Evolutionary conservation across 2,113 vertebrate genomes (phyloP), one percentile per base, ranked within the genome.

Genomic region (Lepisosteus osseus): DNA sequence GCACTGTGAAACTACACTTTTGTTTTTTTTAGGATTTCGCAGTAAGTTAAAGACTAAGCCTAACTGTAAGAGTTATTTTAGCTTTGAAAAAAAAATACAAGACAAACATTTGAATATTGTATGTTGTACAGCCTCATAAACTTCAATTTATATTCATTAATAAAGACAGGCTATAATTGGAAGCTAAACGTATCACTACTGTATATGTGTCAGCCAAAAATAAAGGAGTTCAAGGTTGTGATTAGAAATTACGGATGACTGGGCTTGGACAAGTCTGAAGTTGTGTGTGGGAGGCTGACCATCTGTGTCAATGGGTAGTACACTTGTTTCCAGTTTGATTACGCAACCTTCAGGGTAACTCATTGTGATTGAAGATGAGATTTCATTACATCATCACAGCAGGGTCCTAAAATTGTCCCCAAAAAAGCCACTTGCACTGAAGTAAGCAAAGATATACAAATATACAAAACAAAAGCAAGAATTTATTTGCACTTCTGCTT

Each of bases 301-400:
- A 84, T 84, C 83, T 82, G 80, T 77, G 72, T 6, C 5, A 62
- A 71, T 61, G 66, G 65, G 70, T 68, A 75, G 78, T 70, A 79
- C 75, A 72, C 76, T 78, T 82, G 80, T 82, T 84, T 79, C 77
- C 80, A 79, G 67, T 67, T 73, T 15, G 59, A 47, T 82, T 82
- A 71, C 74, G 67, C 71, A 82, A 82, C 68, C 69, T 69, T 65
- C 41, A 61, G 45, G 17, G 67, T 29, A 61, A 69, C 65, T 65
- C 54, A 29, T 45, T 56, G 54, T 66, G 61, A 56, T 40, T 43
- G 59, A 56, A 44, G 15, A 45, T 40, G 15, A n/a, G 56, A 15
- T 14, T 2, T 7, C 61, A 42, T 67, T 73, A 61, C 65, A 47
- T 68, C 65, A 67, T 44, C 15, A 56, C 12, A 29, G 55, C 17